phyloP scores from a whole-genome alignment of 1,140 invertebrate genomes.

The Diachasma alloeum region DNA sequence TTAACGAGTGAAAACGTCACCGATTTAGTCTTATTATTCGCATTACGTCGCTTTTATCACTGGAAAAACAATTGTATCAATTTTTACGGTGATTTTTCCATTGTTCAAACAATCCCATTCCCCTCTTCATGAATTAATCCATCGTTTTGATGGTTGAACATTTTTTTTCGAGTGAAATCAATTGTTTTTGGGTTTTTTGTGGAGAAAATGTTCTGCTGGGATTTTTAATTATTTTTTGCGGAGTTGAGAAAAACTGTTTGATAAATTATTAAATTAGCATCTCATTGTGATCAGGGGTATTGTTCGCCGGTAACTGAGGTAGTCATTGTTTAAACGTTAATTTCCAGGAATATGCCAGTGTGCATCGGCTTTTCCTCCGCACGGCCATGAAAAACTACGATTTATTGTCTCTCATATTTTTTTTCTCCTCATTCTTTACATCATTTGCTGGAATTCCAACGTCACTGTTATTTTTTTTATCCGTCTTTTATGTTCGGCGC shows the following conservation, averaged over 20 bases:
- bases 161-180: neutral
- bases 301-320: conserved; percentile 14
- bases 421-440: neutral
- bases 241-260: neutral
- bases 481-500: too few relatives aligned
- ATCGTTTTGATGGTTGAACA: too few relatives aligned
- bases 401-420: neutral
- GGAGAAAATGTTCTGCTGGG: neutral
- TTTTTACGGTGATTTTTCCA: neutral
- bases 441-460: neutral
- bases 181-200: neutral
- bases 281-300: neutral
- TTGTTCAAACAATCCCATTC: neutral
- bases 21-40: neutral
- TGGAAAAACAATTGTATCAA: neutral
- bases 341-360: neutral
- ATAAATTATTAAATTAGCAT: neutral
- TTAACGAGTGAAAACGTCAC: neutral
- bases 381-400: neutral
- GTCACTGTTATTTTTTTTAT: neutral
- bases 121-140: too few relatives aligned
- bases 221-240: neutral
- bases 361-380: neutral
- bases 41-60: neutral
- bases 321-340: conserved; percentile 11